Base-by-base conservation (phyloP, 2,888 invertebrate species). In the Mesorhabditis belari region DNA sequence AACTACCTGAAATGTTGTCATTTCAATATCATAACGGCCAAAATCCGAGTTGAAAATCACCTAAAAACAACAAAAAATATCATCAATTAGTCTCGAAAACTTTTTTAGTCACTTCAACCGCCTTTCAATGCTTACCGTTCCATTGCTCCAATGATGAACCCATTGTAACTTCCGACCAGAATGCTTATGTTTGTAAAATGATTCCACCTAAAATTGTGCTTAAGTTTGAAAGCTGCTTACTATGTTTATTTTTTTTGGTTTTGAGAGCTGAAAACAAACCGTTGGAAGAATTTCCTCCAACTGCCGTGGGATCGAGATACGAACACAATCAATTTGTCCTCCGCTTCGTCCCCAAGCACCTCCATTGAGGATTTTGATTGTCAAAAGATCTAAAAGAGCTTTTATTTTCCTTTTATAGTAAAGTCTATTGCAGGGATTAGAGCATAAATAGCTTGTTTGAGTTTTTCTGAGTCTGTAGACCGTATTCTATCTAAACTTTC, bases 81-180 rank as follows among this genome's bases (percentile, higher is more conserved):
- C 27, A 23, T 21, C 2, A 57, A 9, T 17, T 28, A 27, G 52
- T 24, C 23, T 35, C 44, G n/a, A 35, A 35, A 35, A 9, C n/a
- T n/a, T n/a, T n/a, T n/a, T n/a, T n/a, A n/a, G 12, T 28, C 26
- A 3, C 28, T 9, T 49, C 21, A 26, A 23, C 19, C 54, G n/a
- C 25, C 28, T 28, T n/a, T 35, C 5, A 28, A 12, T 12, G 53
- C 60, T 52, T 52, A 88, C 87, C 65, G 94, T 94, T 74, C 96
- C 98, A 84, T 96, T 96, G 70, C 95, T 94, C 95, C 96, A 96
- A 80, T 96, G 94, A 84, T 98, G 96, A 83, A 96, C 86, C 98
- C 98, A 98, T 83, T 94, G 93, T 62, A 98, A 85, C 82, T 96
- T 96, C 61, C 98, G 86, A 6, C 98, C 98, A 76, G 90, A 92